A percentile compares a stretch with the other conserved stretches of the same genome.
Conservation (phyloP, 2,113 vertebrate genomes). For the Papio anubis region DNA sequence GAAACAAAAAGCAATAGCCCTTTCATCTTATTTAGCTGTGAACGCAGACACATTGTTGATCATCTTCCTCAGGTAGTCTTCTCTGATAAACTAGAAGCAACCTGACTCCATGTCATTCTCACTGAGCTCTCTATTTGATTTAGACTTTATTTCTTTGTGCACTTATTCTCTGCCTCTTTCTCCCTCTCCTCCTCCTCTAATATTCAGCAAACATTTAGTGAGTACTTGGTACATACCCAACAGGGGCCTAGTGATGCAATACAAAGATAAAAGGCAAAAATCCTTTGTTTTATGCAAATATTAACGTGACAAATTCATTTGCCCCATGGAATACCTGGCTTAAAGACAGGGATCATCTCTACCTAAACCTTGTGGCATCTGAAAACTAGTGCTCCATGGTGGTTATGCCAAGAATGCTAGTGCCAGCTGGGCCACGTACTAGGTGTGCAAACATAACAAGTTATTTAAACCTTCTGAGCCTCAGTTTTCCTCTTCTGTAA, state of each 20-base stretch:
- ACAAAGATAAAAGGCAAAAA: background rate
- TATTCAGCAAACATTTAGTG: background rate
- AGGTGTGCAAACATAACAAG: background rate
- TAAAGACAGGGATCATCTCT: background rate
- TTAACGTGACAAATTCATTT: background rate
- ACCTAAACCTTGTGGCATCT: background rate
- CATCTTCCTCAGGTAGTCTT: background rate
- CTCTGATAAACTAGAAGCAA: background rate
- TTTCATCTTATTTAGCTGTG: background rate
- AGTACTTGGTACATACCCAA: background rate
- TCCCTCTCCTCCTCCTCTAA: no score
- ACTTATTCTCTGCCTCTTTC: background rate
- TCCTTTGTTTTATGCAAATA: background rate
- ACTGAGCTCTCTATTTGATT: background rate
- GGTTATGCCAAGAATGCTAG: background rate
- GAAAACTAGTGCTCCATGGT: background rate
- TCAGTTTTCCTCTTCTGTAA: conserved; percentile 4
- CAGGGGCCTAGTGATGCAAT: background rate
- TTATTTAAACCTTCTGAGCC: background rate
- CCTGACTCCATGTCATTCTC: background rate
- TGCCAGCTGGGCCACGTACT: background rate
- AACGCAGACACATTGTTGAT: background rate
- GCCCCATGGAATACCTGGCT: background rate
- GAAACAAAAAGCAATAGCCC: background rate
- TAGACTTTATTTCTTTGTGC: background rate